Conservation (phyloP, 2,888 invertebrate species). For the Rhamphomyia laevipes region DNA sequence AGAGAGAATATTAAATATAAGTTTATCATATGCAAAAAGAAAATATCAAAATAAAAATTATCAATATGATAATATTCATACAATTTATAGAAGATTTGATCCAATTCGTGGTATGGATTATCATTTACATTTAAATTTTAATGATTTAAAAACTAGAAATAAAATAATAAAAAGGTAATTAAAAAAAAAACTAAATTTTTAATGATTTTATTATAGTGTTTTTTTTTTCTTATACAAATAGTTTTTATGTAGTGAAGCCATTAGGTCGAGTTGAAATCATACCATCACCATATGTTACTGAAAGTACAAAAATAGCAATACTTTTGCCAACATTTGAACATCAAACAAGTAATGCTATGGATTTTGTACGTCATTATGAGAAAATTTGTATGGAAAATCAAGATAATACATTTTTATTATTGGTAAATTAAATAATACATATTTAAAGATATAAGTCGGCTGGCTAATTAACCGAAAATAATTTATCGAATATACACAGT, state of each 20-base stretch:
- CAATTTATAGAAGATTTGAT: constrained; percentile 69
- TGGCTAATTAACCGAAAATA: too few species aligned
- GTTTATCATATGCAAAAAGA: constrained; percentile 40
- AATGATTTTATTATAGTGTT: neutral
- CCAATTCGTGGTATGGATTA: constrained; percentile 79
- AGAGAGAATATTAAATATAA: constrained; percentile 42
- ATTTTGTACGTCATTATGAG: constrained; percentile 63
- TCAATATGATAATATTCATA: constrained; percentile 41
- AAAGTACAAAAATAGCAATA: constrained; percentile 71
- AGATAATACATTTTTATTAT: constrained; percentile 64
- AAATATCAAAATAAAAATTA: constrained; percentile 34
- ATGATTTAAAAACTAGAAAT: constrained; percentile 35
- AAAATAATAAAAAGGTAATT: constrained; percentile 42
- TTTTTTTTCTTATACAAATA: constrained; percentile 20
- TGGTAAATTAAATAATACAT: constrained; percentile 42
- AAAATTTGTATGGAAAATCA: constrained; percentile 60
- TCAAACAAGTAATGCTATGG: constrained; percentile 43
- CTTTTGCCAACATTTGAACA: constrained; percentile 56
- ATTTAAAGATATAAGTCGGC: too few species aligned
- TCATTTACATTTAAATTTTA: constrained; percentile 56
- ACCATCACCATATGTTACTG: constrained; percentile 90
- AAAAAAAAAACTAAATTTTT: neutral
- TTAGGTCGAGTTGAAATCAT: constrained; percentile 80
- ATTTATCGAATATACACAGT: too few species aligned
- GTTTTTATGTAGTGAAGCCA: constrained; percentile 72